Evolutionary conservation across 2,113 vertebrate species (phyloP).

Genomic region (Sinocyclocheilus grahami): DNA sequence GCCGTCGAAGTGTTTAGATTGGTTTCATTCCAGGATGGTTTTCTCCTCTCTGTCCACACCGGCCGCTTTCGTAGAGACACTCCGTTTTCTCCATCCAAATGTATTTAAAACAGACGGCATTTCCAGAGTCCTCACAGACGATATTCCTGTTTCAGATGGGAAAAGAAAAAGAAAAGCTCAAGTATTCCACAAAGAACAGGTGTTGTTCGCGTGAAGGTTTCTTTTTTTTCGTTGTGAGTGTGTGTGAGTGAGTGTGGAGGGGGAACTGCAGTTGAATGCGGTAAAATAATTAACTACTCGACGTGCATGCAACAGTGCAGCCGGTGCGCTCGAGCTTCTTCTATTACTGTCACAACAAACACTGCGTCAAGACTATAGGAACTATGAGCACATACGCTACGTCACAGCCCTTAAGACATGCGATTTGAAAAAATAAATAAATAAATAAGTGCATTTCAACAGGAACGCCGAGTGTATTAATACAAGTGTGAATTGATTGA

Average conservation of each 20-base stretch:
- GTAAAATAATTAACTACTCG: constrained; percentile 70
- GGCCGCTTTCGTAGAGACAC: not conserved
- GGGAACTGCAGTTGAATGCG: constrained; percentile 77
- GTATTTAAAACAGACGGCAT: constrained; percentile 66
- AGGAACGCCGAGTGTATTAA: not conserved
- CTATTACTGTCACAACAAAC: constrained; percentile 69
- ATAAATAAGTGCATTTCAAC: constrained; percentile 38
- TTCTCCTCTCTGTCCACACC: constrained; percentile 27
- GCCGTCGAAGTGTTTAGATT: constrained; percentile 64
- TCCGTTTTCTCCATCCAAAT: not conserved
- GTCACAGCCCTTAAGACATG: constrained; percentile 51
- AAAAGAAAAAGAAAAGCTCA: constrained; percentile 32
- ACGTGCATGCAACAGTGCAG: constrained; percentile 64
- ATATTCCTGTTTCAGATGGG: constrained; percentile 73
- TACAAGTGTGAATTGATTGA: not conserved
- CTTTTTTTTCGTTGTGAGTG: constrained; percentile 21
- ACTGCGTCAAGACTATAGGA: constrained; percentile 69
- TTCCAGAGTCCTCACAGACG: constrained; percentile 70
- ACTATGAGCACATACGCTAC: constrained; percentile 68
- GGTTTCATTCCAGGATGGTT: constrained; percentile 48
- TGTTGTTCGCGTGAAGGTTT: constrained; percentile 17
- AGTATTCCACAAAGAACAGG: constrained; percentile 32
- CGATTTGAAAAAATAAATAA: constrained; percentile 30
- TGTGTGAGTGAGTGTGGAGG: constrained; percentile 30
- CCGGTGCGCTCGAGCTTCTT: constrained; percentile 55